These are phyloP conservation scores for Sinocyclocheilus grahami DNA, from an alignment of 2,113 vertebrate genomes.

Conservation along the genomic window DNA sequence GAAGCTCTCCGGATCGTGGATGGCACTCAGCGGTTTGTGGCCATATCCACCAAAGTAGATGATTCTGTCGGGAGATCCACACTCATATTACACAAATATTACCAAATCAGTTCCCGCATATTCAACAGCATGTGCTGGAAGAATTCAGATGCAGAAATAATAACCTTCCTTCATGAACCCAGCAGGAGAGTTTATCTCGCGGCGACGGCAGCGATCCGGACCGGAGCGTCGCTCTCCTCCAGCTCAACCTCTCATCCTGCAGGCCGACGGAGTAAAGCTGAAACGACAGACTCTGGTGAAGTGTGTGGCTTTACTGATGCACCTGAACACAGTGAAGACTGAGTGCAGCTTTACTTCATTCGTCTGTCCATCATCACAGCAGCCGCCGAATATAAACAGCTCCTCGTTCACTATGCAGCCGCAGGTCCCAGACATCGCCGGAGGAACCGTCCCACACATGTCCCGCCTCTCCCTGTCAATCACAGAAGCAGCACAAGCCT, in stretches of 20 bases:
- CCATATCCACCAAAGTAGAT: constrained; percentile 97
- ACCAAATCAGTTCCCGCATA: not conserved
- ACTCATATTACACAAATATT: not conserved
- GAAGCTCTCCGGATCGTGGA: constrained; percentile 81
- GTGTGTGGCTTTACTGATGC: not conserved
- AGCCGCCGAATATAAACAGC: constrained; percentile 93
- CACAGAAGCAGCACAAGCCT: not conserved
- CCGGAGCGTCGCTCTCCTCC: constrained; percentile 82
- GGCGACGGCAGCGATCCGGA: constrained; percentile 86
- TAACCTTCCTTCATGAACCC: constrained; percentile 89
- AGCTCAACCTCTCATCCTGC: constrained; percentile 80
- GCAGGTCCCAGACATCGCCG: constrained; percentile 92
- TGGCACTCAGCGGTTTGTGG: constrained; percentile 82
- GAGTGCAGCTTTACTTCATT: constrained; percentile 78
- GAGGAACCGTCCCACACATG: constrained; percentile 86
- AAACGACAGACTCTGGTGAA: constrained; percentile 57
- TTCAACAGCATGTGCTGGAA: not conserved
- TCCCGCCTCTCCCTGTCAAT: constrained; percentile 83
- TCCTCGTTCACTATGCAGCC: constrained; percentile 83
- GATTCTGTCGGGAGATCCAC: constrained; percentile 73
- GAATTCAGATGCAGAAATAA: not conserved
- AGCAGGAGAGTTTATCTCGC: constrained; percentile 93
- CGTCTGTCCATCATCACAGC: constrained; percentile 91
- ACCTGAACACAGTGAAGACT: not conserved
- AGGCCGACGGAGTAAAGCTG: constrained; percentile 90